phyloP scores from a whole-genome alignment of 2,797 vertebrate genomes.

The Cyclopterus lumpus region DNA sequence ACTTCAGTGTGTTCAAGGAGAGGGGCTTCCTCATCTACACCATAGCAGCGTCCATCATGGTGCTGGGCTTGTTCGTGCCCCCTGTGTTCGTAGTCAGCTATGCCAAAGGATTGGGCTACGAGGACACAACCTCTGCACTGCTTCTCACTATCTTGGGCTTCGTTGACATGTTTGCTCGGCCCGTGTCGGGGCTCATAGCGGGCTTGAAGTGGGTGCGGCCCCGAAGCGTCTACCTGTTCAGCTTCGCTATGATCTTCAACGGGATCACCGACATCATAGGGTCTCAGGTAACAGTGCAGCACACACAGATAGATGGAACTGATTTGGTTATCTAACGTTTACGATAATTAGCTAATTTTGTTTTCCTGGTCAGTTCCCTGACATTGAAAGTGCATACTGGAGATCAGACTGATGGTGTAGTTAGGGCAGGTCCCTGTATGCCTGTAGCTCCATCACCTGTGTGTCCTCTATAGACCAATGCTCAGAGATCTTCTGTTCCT shows the following conservation, averaged over 20 bases:
- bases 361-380: not conserved
- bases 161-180: constrained; percentile 94
- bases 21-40: constrained; percentile 91
- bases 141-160: constrained; percentile 92
- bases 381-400: not conserved
- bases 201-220: constrained; percentile 89
- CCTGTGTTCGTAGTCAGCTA: constrained; percentile 95
- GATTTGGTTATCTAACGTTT: too few relatives aligned
- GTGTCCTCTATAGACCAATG: not conserved
- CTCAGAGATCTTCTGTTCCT: not conserved
- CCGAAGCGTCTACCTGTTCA: constrained; percentile 90
- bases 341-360: too few relatives aligned
- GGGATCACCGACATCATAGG: constrained; percentile 90
- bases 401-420: not conserved
- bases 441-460: not conserved
- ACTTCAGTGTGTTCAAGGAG: constrained; percentile 91
- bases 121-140: constrained; percentile 90
- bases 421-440: not conserved
- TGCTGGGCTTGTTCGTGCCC: constrained; percentile 94
- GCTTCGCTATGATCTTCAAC: constrained; percentile 94
- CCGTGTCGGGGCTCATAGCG: constrained; percentile 87
- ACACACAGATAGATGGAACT: too few relatives aligned
- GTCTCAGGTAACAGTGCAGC: constrained; percentile 76
- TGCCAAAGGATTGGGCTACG: constrained; percentile 87
- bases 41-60: constrained; percentile 91